Base-by-base conservation (phyloP, 1,140 invertebrate genomes). In the Proctacanthus coquilletti region DNA sequence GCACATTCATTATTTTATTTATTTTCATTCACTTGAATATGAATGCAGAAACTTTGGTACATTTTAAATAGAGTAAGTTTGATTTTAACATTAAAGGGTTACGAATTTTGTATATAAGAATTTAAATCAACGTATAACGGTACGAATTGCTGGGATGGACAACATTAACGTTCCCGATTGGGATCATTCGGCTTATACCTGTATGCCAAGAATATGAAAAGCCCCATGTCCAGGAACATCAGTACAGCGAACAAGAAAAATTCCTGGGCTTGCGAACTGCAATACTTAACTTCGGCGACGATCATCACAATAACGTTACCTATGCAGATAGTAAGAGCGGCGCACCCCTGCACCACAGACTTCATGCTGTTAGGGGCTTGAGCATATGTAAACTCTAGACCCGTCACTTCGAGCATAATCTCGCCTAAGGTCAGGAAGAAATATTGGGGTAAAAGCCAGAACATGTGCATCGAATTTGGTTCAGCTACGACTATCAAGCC, bases 221-320 rank as follows among this genome's bases (percentile, higher is more conserved):
- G 56, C 0, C 83, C 23, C 66, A 91, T 86, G 46, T 86, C 84
- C 1, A 72, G 48, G 32, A 78, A 57, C 86, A 95, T 93, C 1
- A 94, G 60, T 2, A 66, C 76, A 30, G 86, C 81, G 59, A 91
- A 95, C 1, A 95, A 59, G 62, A 91, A 81, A 57, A 92, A 91
- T 56, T 93, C 86, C 18, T 68, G 70, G 15, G 77, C 65, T 40
- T 60, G 57, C 10, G 54, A 56, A 3, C 53, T 51, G 34, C 60
- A 60, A 5, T 60, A 34, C 0, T 45, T 42, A 5, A 52, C 40
- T 45, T 60, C 65, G 2, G 68, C 78, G 5, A 88, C 78, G 21
- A 97, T 70, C 17, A 95, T 72, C 2, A 95, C 77, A 5, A 97
- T 80, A 1, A 94, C 60, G 64, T 96, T 93, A 13, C 93, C 93